phyloP scores from a whole-genome alignment of 2,888 invertebrate genomes.

The Himalopsyche kuldschensis region DNA sequence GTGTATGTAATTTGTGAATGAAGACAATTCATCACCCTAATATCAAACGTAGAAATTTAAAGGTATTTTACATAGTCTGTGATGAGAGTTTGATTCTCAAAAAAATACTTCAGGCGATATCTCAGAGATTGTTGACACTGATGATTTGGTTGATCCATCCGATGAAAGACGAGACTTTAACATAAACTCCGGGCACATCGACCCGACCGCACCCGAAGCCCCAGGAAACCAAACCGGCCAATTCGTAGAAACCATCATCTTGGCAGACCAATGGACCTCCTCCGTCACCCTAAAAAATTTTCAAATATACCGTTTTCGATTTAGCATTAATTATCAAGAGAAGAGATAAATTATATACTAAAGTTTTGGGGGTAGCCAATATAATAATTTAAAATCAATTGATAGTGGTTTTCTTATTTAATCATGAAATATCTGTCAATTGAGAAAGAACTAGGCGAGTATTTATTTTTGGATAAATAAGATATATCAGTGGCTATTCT shows the following conservation, averaged over 20 bases:
- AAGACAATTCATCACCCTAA: not conserved
- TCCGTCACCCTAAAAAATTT: constrained; percentile 77
- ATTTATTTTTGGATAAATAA: no score
- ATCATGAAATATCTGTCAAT: no score
- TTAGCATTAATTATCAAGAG: no score
- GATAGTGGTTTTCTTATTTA: no score
- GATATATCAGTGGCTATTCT: no score
- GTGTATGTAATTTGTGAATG: no score
- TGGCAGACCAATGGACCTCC: constrained; percentile 93
- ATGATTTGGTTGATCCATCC: constrained; percentile 98
- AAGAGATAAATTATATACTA: no score
- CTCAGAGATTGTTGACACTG: constrained; percentile 84
- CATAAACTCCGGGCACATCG: constrained; percentile 96
- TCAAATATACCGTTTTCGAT: not conserved
- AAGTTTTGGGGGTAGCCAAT: no score
- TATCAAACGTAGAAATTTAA: not conserved
- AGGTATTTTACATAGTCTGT: not conserved
- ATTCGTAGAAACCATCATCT: constrained; percentile 88
- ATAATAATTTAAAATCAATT: no score
- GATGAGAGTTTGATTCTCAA: not conserved
- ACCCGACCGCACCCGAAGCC: constrained; percentile 91
- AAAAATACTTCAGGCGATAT: not conserved
- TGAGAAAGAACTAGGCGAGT: no score
- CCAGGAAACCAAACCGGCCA: constrained; percentile 94
- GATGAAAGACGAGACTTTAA: constrained; percentile 92